A percentile compares a stretch with the other conserved stretches of the same genome.
These are phyloP conservation scores for Euura saliciscinereae DNA, from an alignment of 1,140 invertebrate species.

Conservation along the genomic window DNA sequence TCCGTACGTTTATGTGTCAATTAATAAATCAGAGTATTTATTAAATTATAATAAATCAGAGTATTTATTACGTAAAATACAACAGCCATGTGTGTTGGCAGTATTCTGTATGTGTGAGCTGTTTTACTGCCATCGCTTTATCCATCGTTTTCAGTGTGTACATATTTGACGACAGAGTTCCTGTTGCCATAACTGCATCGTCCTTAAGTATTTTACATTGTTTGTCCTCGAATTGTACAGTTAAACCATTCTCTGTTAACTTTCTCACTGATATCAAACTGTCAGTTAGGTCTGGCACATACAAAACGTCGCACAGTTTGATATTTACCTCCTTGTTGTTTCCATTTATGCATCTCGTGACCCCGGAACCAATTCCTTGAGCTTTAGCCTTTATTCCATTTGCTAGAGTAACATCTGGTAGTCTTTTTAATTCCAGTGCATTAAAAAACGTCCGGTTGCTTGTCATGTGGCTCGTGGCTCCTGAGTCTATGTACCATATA, in stretches of 20 bases:
- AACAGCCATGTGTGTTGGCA: conserved; percentile 20
- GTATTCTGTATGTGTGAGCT: background rate
- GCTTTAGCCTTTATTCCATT: background rate
- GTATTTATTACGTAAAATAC: too few relatives aligned
- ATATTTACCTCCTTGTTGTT: background rate
- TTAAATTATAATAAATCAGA: too few relatives aligned
- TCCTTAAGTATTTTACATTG: conserved; percentile 15
- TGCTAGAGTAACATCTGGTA: background rate
- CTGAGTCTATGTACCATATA: conserved; percentile 23
- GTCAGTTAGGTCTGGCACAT: conserved; percentile 47
- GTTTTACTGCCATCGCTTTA: background rate
- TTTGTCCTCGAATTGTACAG: conserved; percentile 16
- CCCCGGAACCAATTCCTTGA: background rate
- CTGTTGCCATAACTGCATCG: background rate
- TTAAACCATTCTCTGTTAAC: conserved; percentile 32
- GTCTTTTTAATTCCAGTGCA: background rate
- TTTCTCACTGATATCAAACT: conserved; percentile 50
- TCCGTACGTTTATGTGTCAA: too few relatives aligned
- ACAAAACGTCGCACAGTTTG: conserved; percentile 42
- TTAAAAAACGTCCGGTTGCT: conserved; percentile 9
- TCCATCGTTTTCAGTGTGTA: background rate
- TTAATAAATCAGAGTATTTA: too few relatives aligned
- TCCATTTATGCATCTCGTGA: background rate
- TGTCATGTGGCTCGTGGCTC: conserved; percentile 20
- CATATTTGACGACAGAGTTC: background rate